Conservation (phyloP, 1,140 invertebrate species). For the Brachionus manjavacas region DNA sequence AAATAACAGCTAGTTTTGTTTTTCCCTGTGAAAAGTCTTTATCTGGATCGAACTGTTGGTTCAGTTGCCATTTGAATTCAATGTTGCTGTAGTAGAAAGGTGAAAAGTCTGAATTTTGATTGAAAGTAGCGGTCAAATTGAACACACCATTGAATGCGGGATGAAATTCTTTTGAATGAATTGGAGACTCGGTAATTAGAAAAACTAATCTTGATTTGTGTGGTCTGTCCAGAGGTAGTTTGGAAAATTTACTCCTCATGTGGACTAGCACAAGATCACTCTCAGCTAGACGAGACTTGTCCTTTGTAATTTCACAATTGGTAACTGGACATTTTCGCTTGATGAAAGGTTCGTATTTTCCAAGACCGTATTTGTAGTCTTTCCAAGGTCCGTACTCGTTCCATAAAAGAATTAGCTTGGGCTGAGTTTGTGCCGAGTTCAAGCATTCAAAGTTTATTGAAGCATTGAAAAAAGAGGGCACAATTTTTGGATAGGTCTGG, state of each 20-base stretch:
- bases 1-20: not conserved
- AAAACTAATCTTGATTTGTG: not conserved
- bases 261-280: conserved; percentile 21
- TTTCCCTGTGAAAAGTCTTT: not conserved
- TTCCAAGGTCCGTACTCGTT: not conserved
- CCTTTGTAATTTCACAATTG: conserved; percentile 34
- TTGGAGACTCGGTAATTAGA: conserved; percentile 15
- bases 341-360: not conserved
- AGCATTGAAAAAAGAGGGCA: conserved; percentile 17
- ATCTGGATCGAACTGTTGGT: not conserved
- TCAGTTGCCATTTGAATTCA: not conserved
- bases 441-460: conserved; percentile 28
- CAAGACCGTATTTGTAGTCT: not conserved
- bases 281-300: not conserved
- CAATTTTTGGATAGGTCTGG: not conserved
- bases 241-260: conserved; percentile 4
- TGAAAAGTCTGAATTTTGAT: not conserved
- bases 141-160: not conserved
- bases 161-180: not conserved
- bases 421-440: not conserved
- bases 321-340: not conserved
- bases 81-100: conserved; percentile 25
- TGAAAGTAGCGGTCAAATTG: conserved; percentile 24
- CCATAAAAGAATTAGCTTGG: conserved; percentile 26
- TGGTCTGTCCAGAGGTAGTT: not conserved